A percentile compares a stretch with the other conserved stretches of the same genome.
Conservation (phyloP, 2,888 invertebrate genomes). For the Hydroisotoma schaefferi region DNA sequence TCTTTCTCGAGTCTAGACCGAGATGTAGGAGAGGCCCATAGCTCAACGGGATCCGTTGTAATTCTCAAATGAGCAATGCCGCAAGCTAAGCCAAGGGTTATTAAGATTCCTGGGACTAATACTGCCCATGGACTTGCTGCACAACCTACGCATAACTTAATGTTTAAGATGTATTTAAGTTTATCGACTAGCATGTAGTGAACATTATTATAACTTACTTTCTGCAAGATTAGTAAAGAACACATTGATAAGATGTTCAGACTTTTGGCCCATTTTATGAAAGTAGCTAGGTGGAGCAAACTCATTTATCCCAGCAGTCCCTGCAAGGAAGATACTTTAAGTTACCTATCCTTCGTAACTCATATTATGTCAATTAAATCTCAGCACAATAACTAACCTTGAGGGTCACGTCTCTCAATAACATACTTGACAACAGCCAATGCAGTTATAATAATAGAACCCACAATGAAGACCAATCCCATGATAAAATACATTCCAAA, state of each 20-base stretch:
- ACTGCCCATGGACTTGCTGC: conserved; percentile 37
- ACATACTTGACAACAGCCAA: conserved; percentile 4
- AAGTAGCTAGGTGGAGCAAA: conserved; percentile 16
- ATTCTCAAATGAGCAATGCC: conserved; percentile 73
- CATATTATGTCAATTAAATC: too few species aligned
- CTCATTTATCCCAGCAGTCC: too few species aligned
- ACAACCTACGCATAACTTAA: conserved; percentile 25
- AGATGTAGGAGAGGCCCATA: conserved; percentile 91
- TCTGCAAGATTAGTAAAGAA: conserved; percentile 23
- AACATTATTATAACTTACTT: conserved; percentile 13
- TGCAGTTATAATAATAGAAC: conserved; percentile 27
- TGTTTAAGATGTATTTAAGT: too few species aligned
- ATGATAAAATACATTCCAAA: conserved; percentile 51
- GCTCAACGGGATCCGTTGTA: conserved; percentile 90
- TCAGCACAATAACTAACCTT: too few species aligned
- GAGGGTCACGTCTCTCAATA: too few species aligned
- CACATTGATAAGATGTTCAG: conserved; percentile 21
- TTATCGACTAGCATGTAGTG: too few species aligned
- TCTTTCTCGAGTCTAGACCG: conserved; percentile 79
- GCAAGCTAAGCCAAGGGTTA: conserved; percentile 58
- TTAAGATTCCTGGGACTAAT: conserved; percentile 32
- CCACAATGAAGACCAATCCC: conserved; percentile 63
- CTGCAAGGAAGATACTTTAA: too few species aligned
- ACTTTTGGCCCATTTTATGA: conserved; percentile 21
- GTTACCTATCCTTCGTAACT: conserved; percentile 3